Percentiles rank a stretch among this genome's conserved stretches.
These are phyloP conservation scores for Acanthurus leucopareius DNA, from an alignment of 2,797 vertebrate species.

Conservation along the genomic window DNA sequence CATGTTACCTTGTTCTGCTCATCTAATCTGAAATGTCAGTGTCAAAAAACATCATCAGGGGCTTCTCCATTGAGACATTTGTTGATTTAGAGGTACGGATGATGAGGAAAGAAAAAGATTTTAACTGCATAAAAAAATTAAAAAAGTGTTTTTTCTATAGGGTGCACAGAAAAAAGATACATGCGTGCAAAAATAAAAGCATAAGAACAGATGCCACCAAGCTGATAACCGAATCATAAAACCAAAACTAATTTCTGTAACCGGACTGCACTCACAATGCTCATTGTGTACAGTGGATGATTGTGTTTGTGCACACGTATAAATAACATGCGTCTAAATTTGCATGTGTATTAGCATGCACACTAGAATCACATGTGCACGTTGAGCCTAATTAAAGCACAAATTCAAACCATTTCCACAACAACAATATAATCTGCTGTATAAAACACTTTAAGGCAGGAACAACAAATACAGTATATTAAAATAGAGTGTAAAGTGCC, in stretches of 20 bases:
- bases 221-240: conserved; percentile 70
- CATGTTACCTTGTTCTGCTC: conserved; percentile 73
- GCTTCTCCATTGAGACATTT: conserved; percentile 56
- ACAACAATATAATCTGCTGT: conserved; percentile 59
- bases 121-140: conserved; percentile 49
- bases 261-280: conserved; percentile 51
- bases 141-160: conserved; percentile 57
- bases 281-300: conserved; percentile 45
- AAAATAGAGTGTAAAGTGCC: conserved; percentile 74
- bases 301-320: conserved; percentile 55
- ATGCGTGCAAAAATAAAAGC: conserved; percentile 34
- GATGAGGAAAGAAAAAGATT: conserved; percentile 48
- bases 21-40: conserved; percentile 68
- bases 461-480: conserved; percentile 71
- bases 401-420: conserved; percentile 60
- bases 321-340: conserved; percentile 47
- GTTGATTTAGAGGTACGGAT: conserved; percentile 67
- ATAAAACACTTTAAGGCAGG: conserved; percentile 69
- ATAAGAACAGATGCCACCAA: conserved; percentile 56
- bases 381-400: conserved; percentile 67
- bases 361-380: conserved; percentile 54
- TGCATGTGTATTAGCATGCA: conserved; percentile 25
- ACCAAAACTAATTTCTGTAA: conserved; percentile 58
- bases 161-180: conserved; percentile 8
- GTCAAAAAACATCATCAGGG: conserved; percentile 52